Conservation (phyloP, 2,888 invertebrate species). For the Cylindroiulus punctatus region DNA sequence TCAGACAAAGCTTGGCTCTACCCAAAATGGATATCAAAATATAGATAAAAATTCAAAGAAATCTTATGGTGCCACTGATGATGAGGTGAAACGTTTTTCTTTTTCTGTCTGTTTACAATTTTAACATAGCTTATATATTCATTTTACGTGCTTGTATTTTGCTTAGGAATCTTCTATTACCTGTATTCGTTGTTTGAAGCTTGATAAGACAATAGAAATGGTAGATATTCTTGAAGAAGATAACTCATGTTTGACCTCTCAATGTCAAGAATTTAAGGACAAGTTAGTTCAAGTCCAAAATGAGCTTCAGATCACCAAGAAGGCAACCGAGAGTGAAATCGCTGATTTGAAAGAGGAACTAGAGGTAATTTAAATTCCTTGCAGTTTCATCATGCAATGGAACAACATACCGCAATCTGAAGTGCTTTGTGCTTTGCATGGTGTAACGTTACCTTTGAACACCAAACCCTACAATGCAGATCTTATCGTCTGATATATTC, state of each 20-base stretch:
- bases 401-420: no score
- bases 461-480: no score
- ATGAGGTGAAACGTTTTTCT: not conserved
- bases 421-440: no score
- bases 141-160: not conserved
- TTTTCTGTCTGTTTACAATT: not conserved
- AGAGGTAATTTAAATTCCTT: not conserved
- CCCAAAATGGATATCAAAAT: not conserved
- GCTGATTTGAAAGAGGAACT: not conserved
- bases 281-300: not conserved
- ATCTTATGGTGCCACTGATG: not conserved
- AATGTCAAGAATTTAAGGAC: not conserved
- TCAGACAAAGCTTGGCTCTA: not conserved
- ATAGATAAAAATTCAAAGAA: not conserved
- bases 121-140: not conserved
- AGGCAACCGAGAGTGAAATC: not conserved
- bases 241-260: not conserved
- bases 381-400: no score
- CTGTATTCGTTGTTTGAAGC: not conserved
- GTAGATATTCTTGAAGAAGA: not conserved
- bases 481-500: no score
- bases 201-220: not conserved
- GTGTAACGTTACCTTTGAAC: no score
- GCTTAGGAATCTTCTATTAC: not conserved
- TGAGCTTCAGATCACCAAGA: constrained; percentile 20